Evolutionary conservation across 1,140 invertebrate species (phyloP), one percentile per base, ranked within the genome.

Genomic region (Platyscapa corneri): DNA sequence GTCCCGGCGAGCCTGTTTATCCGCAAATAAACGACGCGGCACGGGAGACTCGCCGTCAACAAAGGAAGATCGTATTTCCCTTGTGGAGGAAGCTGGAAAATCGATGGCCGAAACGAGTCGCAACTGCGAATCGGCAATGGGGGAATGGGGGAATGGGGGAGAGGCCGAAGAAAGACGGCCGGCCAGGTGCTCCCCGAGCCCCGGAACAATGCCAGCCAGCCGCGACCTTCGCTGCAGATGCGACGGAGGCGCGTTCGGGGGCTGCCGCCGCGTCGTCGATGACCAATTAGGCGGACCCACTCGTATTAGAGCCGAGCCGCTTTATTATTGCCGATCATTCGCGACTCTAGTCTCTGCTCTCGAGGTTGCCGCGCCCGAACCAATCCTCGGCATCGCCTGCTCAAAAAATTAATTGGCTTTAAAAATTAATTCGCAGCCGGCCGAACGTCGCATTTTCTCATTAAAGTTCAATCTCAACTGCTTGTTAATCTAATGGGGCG

Each of bases 51-150:
- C 12, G 32, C 18, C 56, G 18, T 56, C 42, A 16, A 79, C 8
- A 79, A 79, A 64, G 77, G 77, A 39, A 79, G 56, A 30, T 70
- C 79, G 79, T 65, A 16, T 70, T 81, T 70, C 79, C 64, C 32
- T 39, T 72, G 67, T 18, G 20, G 27, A 46, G 42, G 60, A 81
- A 67, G 18, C 60, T 37, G 64, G n/a, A n/a, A 81, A 81, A 81
- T 81, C 79, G 34, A 81, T 81, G 79, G n/a, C 60, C 23, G 53
- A 64, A 34, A 6, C 12, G 67, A 39, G 67, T n/a, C n/a, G 67
- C 32, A 39, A 72, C 20, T 37, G 37, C 37, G 67, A 39, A 39
- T 72, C 67, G 34, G 23, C 67, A 27, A 16, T 20, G 37, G 42
- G 27, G 32, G 67, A 70, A 32, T 37, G 34, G 32, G 67, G 16